Base-by-base conservation (phyloP, 2,888 invertebrate genomes). In the Amiota communis region DNA sequence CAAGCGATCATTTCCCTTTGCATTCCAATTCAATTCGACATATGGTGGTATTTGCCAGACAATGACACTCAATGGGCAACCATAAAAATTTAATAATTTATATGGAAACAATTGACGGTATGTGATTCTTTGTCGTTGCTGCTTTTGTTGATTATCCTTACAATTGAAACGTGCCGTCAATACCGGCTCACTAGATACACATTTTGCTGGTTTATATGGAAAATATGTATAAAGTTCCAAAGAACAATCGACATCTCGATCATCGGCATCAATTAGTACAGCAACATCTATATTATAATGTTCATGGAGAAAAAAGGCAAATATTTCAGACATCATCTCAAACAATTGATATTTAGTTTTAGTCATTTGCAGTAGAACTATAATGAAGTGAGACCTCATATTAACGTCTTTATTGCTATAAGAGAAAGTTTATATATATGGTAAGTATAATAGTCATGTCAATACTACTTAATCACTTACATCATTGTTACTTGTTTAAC, bases 81-180 rank as follows among this genome's bases (percentile, higher is more conserved):
- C 79, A 72, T 79, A 78, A 17, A 87, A 80, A 71, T 87, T 83
- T 0, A 36, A 15, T n/a, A 84, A 59, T 51, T 87, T 88, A 1
- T 73, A 59, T 0, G 83, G 86, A 61, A 86, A 88, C 1, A 87
- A 6, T 84, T 83, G 0, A 57, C 48, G 3, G 80, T 23, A 6
- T 15, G 72, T 0, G 2, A 53, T 53, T 36, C 36, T 36, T 13
- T 53, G 8, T n/a, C 2, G n/a, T n/a, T 13, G 13, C 15, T 0
- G n/a, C 13, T 53, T 15, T 15, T 8, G 8, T 61, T 0, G 11
- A 15, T 1, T 73, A 2, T 2, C 6, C 20, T 23, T 3, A 20
- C 70, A 8, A 17, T 65, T 65, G 48, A 48, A 49, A 10, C 65
- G 48, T 12, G 11, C 17, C 17, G 49, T 15, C 48, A 65, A 6